Conservation (phyloP, 2,797 vertebrate genomes). For the Phylloscopus collybita region DNA sequence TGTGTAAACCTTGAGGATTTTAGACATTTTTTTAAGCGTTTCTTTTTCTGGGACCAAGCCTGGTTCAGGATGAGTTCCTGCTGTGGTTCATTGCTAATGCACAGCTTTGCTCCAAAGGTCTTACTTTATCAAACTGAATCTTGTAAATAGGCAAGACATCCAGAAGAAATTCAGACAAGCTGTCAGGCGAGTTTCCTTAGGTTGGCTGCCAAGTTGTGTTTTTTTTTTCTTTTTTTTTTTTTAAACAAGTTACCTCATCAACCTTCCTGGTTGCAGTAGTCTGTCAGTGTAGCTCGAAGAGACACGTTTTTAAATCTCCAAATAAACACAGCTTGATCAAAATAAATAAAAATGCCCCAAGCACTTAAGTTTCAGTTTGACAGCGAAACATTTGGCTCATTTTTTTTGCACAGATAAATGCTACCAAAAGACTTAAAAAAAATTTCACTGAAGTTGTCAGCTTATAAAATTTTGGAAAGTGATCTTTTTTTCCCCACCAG, state of each 20-base stretch:
- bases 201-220: conserved; percentile 8
- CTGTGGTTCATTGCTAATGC: conserved; percentile 3
- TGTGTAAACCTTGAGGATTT: neutral
- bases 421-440: neutral
- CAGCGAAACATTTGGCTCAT: conserved; percentile 39
- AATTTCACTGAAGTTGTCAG: neutral
- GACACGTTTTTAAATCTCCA: neutral
- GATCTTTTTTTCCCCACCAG: neutral
- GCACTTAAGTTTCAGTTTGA: conserved; percentile 23
- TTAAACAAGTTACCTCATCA: neutral
- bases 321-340: conserved; percentile 34
- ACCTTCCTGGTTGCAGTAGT: conserved; percentile 23
- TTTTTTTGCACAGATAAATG: conserved; percentile 1
- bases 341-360: conserved; percentile 10
- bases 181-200: conserved; percentile 45
- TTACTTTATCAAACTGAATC: conserved; percentile 36
- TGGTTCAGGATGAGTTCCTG: neutral
- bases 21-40: neutral
- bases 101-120: conserved; percentile 7
- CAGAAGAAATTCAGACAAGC: conserved; percentile 50
- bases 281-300: conserved; percentile 30
- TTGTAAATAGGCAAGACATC: conserved; percentile 57
- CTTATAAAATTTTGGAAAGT: neutral
- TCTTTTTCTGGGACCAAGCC: neutral
- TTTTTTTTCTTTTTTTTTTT: neutral